Percentiles rank a stretch among this genome's conserved stretches.
These are phyloP conservation scores for Trachops cirrhosus DNA, from an alignment of 2,797 vertebrate species.

Conservation along the genomic window DNA sequence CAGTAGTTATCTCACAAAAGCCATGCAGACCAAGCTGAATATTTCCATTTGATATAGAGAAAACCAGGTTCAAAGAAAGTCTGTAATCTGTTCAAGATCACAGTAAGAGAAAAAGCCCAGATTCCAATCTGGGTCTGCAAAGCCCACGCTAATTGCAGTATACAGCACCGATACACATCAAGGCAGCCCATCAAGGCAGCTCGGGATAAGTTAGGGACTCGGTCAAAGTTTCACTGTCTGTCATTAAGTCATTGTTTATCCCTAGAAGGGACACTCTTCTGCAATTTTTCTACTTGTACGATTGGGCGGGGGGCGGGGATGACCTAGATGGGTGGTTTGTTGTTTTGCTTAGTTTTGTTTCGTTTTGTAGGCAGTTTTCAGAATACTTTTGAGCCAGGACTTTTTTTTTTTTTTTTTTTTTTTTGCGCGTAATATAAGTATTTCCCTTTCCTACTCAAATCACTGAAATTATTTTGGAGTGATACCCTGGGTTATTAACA, in stretches of 20 bases:
- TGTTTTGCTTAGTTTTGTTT: background rate
- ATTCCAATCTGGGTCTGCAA: background rate
- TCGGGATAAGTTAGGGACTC: background rate
- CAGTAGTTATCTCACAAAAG: background rate
- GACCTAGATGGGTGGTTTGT: background rate
- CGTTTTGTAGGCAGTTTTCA: background rate
- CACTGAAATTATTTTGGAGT: background rate
- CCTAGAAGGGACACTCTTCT: background rate
- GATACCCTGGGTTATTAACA: background rate
- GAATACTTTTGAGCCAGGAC: background rate
- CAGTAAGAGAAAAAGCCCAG: background rate
- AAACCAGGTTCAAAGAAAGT: conserved; percentile 5
- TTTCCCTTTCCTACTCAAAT: background rate
- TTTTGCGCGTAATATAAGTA: background rate
- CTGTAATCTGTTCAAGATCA: background rate
- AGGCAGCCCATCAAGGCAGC: background rate
- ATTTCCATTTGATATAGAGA: background rate
- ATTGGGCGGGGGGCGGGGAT: background rate
- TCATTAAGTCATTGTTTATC: background rate
- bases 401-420: background rate
- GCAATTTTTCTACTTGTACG: background rate
- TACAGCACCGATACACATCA: background rate
- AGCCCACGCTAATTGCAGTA: background rate
- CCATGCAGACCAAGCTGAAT: background rate
- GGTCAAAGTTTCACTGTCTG: background rate